These are phyloP conservation scores for Drosophila affinis DNA, from an alignment of 2,888 invertebrate species.

Conservation along the genomic window DNA sequence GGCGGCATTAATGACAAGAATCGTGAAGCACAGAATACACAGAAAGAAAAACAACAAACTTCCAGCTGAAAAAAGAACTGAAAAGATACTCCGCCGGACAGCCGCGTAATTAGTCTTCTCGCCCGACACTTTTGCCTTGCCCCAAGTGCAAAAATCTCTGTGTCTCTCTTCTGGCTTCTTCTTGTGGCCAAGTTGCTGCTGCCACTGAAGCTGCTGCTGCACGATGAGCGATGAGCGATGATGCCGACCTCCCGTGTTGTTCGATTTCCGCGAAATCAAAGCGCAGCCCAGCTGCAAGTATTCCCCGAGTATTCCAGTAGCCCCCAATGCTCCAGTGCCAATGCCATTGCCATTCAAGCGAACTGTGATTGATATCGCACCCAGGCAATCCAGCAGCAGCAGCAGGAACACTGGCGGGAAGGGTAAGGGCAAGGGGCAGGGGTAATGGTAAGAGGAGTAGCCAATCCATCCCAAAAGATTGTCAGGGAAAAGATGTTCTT, in stretches of 20 bases:
- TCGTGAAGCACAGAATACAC: constrained; percentile 30
- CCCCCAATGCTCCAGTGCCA: constrained; percentile 60
- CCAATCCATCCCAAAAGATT: not conserved
- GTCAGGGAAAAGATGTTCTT: not conserved
- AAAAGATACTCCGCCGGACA: constrained; percentile 47
- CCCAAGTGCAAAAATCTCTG: constrained; percentile 28
- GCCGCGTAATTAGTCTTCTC: constrained; percentile 79
- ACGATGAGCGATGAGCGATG: constrained; percentile 71
- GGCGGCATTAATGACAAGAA: constrained; percentile 70
- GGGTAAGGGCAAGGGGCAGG: not conserved
- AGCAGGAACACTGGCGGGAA: constrained; percentile 6
- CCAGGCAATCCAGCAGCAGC: not conserved
- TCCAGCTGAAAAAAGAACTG: not conserved
- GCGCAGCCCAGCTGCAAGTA: constrained; percentile 68
- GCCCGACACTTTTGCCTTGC: constrained; percentile 70
- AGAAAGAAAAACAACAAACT: constrained; percentile 4
- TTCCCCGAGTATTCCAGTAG: constrained; percentile 38
- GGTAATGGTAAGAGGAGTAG: not conserved
- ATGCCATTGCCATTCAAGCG: constrained; percentile 67
- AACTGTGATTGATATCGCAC: constrained; percentile 73
- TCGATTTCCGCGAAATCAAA: constrained; percentile 80
- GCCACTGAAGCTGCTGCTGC: constrained; percentile 21
- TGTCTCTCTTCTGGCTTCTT: constrained; percentile 27
- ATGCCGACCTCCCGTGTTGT: constrained; percentile 80
- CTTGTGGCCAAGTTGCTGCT: constrained; percentile 3